Evolutionary conservation across 92 coral and sea anemone genomes (phyloP), one percentile per base, ranked within the genome.

Genomic region (Chrysogorgia sp.): DNA sequence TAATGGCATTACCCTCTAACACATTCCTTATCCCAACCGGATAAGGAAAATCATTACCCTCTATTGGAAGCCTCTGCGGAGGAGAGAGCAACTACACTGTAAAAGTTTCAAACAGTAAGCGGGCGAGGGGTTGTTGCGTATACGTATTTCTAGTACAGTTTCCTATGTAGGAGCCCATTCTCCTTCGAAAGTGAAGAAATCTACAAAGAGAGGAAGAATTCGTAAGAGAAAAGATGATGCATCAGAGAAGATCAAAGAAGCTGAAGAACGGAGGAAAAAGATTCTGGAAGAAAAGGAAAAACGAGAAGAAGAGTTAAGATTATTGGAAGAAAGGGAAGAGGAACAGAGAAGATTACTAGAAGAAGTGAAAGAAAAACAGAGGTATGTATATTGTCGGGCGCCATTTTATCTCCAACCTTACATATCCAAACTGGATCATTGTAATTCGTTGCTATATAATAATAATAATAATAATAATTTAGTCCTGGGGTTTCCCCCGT

Each of bases 161-260:
- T 56, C 23, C 12, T 57, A 1, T 84, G 31, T 59, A 77, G 83
- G 79, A 50, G 98, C 97, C 10, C 72, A 91, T 77, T 84, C 98
- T 4, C 98, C 98, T 13, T 93, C 98, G 1, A 85, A 87, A 65
- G 78, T 90, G 10, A 91, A 87, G 90, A 93, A 89, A 75, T 79
- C 85, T 9, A 61, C 89, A n/a, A 93, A 91, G 81, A 90, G 91
- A 82, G 94, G 90, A 40, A 45, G 80, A 69, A 85, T 91, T 9
- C 82, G 90, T 22, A 77, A 79, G 30, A 83, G 92, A 33, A 92
- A 96, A 34, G 88, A 87, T 21, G 80, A 85, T 9, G 77, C 91
- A 20, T 87, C 83, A 77, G 96, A 85, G 25, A 92, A 89, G 82
- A 80, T 71, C 62, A 87, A 83, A 37, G 80, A 79, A 28, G 86